Evolutionary conservation across 2,888 invertebrate genomes (phyloP).

Genomic region (Griposia aprilina): DNA sequence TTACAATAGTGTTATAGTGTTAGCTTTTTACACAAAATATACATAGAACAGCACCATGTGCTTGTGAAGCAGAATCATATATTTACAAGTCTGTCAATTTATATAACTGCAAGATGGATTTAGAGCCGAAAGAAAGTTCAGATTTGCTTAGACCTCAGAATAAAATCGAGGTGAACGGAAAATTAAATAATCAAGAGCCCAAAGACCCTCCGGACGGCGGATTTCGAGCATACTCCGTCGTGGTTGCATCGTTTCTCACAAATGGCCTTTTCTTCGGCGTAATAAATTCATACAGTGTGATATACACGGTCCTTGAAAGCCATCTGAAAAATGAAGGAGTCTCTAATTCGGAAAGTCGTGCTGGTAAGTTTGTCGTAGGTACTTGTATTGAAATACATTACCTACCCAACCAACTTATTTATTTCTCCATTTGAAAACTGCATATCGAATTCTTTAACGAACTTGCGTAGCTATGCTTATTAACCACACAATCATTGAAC

Average conservation of each 20-base stretch:
- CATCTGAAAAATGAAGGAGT: constrained; percentile 92
- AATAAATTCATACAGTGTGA: constrained; percentile 96
- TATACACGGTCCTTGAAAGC: constrained; percentile 93
- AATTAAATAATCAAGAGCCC: constrained; percentile 63
- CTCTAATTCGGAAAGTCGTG: constrained; percentile 94
- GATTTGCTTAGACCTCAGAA: constrained; percentile 77
- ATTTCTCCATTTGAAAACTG: constrained; percentile 44
- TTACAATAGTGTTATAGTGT: constrained; percentile 44
- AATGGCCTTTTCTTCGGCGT: constrained; percentile 97
- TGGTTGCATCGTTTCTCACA: constrained; percentile 96
- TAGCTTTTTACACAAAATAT: constrained; percentile 27
- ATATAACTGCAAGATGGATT: constrained; percentile 74
- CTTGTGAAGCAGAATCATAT: constrained; percentile 49
- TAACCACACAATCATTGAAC: constrained; percentile 26
- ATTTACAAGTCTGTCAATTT: constrained; percentile 64
- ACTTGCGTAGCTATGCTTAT: constrained; percentile 21
- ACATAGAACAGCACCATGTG: constrained; percentile 53
- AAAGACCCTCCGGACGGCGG: constrained; percentile 94
- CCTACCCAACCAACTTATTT: not conserved
- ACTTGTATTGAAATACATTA: constrained; percentile 6
- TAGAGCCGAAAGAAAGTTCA: constrained; percentile 79
- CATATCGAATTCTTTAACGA: constrained; percentile 46
- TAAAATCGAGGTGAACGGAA: constrained; percentile 76
- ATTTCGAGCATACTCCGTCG: constrained; percentile 94
- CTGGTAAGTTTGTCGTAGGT: constrained; percentile 92